Evolutionary conservation across 2,113 vertebrate genomes (phyloP).

Genomic region (Tachysurus fulvidraco): DNA sequence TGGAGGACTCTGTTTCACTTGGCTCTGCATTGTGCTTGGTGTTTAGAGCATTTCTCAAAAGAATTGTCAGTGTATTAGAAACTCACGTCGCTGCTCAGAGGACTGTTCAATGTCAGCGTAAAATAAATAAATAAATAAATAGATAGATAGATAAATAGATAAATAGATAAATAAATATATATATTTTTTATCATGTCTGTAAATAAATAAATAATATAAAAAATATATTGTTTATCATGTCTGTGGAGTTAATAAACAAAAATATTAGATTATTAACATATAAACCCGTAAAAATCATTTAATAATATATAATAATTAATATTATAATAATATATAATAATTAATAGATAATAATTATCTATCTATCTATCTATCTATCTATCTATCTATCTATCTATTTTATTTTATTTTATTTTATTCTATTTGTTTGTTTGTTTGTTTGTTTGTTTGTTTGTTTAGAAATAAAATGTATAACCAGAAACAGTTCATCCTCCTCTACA

Average conservation of each 20-base stretch:
- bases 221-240: background rate
- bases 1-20: constrained; percentile 50
- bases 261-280: background rate
- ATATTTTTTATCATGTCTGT: too few species aligned
- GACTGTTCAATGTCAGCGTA: background rate
- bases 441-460: background rate
- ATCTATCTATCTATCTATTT: too few species aligned
- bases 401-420: too few species aligned
- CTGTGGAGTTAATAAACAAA: background rate
- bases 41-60: constrained; percentile 49
- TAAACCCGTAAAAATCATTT: background rate
- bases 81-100: background rate
- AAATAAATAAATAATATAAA: too few species aligned
- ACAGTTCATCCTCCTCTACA: background rate
- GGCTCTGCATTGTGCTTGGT: constrained; percentile 45
- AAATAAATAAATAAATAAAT: constrained; percentile 2
- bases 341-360: too few species aligned
- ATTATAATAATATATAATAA: too few species aligned
- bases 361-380: too few species aligned
- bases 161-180: too few species aligned
- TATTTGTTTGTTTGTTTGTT: background rate
- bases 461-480: background rate
- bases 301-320: too few species aligned
- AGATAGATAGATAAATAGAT: too few species aligned
- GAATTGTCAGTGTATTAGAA: constrained; percentile 24